Base-by-base conservation (phyloP, 2,888 invertebrate genomes). In the Rotaria magnacalcarata region DNA sequence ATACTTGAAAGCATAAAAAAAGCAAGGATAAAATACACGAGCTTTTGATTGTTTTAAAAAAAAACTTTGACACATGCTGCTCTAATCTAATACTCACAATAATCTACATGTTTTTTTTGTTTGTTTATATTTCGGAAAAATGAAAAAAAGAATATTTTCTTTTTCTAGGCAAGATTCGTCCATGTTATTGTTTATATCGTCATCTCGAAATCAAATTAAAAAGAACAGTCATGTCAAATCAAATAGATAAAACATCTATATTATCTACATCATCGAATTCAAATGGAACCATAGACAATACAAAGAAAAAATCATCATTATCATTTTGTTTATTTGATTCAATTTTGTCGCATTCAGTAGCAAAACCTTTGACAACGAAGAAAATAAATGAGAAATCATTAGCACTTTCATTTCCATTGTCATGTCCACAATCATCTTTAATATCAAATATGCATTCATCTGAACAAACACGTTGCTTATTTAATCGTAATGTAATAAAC, bases 401-500 rank as follows among this genome's bases (percentile, higher is more conserved):
- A 3, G 47, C n/a, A 11, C 47, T 14, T 24, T 47, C 43, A 5
- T 21, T 47, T 19, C n/a, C 80, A 47, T 47, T 47, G 19, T 47
- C 80, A 21, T 80, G n/a, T 80, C 47, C 43, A 2, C 43, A 80
- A 14, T 24, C 47, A 47, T 47, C 80, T n/a, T 47, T n/a, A 67
- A 67, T 27, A 27, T 3, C n/a, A 67, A 67, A n/a, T 27, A 67
- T 80, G 4, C 43, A 80, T n/a, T 41, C 47, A 80, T 24, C 80
- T 47, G 80, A 80, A 47, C 43, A 43, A 80, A 47, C 24, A 2
- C 2, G 24, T 24, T 80, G 47, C n/a, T 24, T 47, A 80, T 80
- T 6, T 80, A 80, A 43, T 80, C 92, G 91, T 88, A 89, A 89
- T 87, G 91, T 91, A 2, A 89, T 91, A n/a, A 90, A 90, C 80